Conservation (phyloP, 1,140 invertebrate genomes). For the Zaprionus nigranus region DNA sequence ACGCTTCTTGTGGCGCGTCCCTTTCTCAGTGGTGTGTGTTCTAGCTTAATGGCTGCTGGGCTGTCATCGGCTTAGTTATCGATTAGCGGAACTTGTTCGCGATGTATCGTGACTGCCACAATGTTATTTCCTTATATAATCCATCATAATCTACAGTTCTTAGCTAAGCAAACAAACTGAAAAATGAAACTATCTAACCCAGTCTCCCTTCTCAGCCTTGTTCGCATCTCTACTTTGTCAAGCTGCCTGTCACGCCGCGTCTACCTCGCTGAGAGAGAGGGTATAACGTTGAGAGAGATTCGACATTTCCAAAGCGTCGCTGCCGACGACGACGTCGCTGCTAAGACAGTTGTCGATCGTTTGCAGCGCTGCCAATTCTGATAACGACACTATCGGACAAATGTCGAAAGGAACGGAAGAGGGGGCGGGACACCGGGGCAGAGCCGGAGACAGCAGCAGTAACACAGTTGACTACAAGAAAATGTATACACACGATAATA, state of each 20-base stretch:
- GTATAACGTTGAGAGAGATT: background rate
- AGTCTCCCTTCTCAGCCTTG: background rate
- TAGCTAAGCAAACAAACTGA: background rate
- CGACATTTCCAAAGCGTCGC: conserved; percentile 20
- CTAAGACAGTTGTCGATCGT: conserved; percentile 39
- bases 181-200: background rate
- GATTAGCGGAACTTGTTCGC: too few species aligned
- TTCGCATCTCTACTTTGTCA: background rate
- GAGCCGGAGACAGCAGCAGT: background rate
- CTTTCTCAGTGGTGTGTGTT: too few species aligned
- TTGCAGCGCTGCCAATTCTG: conserved; percentile 29
- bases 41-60: too few species aligned
- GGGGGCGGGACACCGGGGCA: background rate
- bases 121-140: background rate
- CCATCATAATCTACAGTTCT: background rate
- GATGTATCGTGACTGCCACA: too few species aligned
- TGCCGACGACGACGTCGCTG: conserved; percentile 14
- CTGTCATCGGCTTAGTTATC: too few species aligned
- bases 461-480: conserved; percentile 36
- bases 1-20: too few species aligned
- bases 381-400: conserved; percentile 36
- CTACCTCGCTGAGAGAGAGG: background rate
- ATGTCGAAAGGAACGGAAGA: conserved; percentile 11
- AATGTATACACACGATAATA: conserved; percentile 49
- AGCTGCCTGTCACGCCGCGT: background rate